These are phyloP conservation scores for Zaprionus capensis DNA, from an alignment of 1,140 invertebrate species.

Conservation along the genomic window DNA sequence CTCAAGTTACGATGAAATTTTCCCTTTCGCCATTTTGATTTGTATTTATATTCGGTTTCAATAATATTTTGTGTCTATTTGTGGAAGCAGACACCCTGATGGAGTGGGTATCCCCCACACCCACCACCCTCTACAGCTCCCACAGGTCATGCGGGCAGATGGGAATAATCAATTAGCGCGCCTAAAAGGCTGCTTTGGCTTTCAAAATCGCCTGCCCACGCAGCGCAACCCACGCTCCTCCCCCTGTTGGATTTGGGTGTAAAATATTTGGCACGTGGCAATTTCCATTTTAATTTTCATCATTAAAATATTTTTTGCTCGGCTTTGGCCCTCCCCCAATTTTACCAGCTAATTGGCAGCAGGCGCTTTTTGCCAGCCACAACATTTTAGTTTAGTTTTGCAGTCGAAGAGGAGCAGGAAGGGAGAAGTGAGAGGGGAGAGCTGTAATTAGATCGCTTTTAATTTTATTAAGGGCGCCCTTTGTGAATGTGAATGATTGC, in stretches of 20 bases:
- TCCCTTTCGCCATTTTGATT: slow-evolving; percentile 2
- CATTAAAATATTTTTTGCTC: slow-evolving; percentile 34
- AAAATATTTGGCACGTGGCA: slow-evolving; percentile 55
- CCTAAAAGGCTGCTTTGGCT: slow-evolving; percentile 34
- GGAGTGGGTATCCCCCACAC: neutral
- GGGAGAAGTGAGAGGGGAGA: neutral
- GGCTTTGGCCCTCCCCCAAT: neutral
- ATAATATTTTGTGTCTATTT: slow-evolving; percentile 28
- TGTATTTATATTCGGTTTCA: slow-evolving; percentile 28
- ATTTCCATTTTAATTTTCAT: slow-evolving; percentile 60
- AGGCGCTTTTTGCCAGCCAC: slow-evolving; percentile 15
- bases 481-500: slow-evolving; percentile 19
- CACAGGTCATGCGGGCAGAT: slow-evolving; percentile 16
- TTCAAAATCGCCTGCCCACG: slow-evolving; percentile 38
- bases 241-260: slow-evolving; percentile 18
- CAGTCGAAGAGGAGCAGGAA: neutral
- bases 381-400: slow-evolving; percentile 24
- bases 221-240: slow-evolving; percentile 24
- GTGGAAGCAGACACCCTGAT: neutral
- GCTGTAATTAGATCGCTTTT: slow-evolving; percentile 50
- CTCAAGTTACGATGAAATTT: neutral
- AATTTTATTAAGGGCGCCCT: slow-evolving; percentile 40
- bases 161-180: slow-evolving; percentile 62
- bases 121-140: neutral
- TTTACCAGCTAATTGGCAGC: slow-evolving; percentile 46